These are phyloP conservation scores for Nettapus auritus DNA, from an alignment of 2,113 vertebrate genomes.

Conservation along the genomic window DNA sequence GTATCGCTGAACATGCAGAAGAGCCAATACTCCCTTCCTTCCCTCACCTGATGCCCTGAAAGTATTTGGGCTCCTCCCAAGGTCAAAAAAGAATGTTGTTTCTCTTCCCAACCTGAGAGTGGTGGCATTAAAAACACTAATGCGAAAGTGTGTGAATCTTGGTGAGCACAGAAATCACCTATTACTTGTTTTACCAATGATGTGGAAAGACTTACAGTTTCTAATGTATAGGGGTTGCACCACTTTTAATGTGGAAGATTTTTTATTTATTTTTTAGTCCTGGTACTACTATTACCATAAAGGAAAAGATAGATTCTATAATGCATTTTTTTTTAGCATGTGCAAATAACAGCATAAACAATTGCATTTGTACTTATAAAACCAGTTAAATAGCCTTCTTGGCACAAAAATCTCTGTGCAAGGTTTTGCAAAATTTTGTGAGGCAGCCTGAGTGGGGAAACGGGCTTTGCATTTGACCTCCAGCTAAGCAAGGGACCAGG, in stretches of 20 bases:
- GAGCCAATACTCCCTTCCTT: not conserved
- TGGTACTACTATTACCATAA: not conserved
- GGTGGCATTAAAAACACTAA: not conserved
- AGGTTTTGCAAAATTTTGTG: not conserved
- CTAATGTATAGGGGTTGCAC: not conserved
- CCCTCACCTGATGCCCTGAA: not conserved
- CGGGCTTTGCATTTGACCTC: not conserved
- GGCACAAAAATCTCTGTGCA: not conserved
- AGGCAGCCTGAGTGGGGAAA: not conserved
- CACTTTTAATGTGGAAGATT: not conserved
- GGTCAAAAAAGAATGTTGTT: not conserved
- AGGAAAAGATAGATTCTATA: not conserved
- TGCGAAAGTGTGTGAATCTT: not conserved
- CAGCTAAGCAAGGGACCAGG: not conserved
- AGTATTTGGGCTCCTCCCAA: not conserved
- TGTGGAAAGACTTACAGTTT: not conserved
- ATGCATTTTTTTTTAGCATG: not conserved
- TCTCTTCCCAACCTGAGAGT: not conserved
- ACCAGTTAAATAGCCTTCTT: not conserved
- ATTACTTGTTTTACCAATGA: not conserved
- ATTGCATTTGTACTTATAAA: not conserved
- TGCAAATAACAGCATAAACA: fast-evolving
- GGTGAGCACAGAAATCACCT: not conserved
- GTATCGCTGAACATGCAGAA: not conserved
- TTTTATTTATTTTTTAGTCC: not conserved